Conservation (phyloP, 2,113 vertebrate genomes). For the Phalacrocorax carbo region DNA sequence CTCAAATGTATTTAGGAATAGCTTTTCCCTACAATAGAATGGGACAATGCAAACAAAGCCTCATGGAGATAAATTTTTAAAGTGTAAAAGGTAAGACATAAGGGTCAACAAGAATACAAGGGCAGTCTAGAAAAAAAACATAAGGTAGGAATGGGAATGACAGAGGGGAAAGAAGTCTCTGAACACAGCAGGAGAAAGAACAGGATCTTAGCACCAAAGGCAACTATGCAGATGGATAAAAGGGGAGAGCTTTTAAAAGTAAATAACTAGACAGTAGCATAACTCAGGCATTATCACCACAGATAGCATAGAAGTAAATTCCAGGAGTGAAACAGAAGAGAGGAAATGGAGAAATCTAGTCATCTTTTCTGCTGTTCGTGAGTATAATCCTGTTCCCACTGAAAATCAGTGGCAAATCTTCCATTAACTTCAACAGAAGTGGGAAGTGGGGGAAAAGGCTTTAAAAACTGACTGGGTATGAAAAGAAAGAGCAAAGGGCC, state of each 20-base stretch:
- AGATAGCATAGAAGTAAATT: background rate
- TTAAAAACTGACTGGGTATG: background rate
- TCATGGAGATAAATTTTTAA: background rate
- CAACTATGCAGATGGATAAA: background rate
- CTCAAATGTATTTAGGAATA: background rate
- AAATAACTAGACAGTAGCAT: background rate
- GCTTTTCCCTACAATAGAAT: background rate
- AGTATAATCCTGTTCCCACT: background rate
- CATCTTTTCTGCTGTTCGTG: background rate
- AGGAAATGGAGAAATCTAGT: background rate
- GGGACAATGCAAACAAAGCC: background rate
- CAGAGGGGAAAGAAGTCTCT: background rate
- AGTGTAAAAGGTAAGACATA: background rate
- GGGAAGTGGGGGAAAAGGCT: accelerated
- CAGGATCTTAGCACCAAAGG: background rate
- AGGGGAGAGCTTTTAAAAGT: background rate
- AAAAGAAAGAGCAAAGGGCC: background rate
- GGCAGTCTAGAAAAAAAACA: background rate
- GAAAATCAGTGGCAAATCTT: background rate
- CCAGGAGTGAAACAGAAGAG: background rate
- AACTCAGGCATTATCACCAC: background rate
- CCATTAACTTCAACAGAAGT: background rate
- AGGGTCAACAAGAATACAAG: background rate
- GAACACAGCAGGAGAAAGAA: background rate
- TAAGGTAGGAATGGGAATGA: background rate